Base-by-base conservation (phyloP, 1,140 invertebrate genomes). In the Listronotus bonariensis region DNA sequence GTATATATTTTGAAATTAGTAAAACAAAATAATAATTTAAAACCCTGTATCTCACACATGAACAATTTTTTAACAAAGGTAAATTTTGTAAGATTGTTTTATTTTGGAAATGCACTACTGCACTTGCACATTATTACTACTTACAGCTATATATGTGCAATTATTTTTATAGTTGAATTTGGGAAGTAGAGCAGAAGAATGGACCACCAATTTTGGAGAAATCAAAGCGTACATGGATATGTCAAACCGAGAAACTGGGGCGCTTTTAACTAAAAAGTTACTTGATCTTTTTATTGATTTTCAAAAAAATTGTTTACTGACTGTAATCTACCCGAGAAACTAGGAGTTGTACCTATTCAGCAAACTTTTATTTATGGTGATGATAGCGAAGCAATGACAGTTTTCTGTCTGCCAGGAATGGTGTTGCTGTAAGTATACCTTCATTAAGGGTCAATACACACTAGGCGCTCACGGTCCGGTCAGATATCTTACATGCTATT, bases 401-500 rank as follows among this genome's bases (percentile, higher is more conserved):
- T 85, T 14, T 94, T 89, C 76, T 89, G 93, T 84, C 87, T 88
- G 0, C 92, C 92, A 0, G 88, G 89, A n/a, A 85, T 92, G 41
- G 80, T 89, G 53, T 78, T 89, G 66, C 86, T 86, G 88, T 90
- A 79, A 86, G 82, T 79, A 18, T 26, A 26, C 20, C 20, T 5
- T 26, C n/a, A n/a, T n/a, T n/a, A n/a, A n/a, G n/a, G n/a, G n/a
- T n/a, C n/a, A n/a, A n/a, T n/a, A n/a, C n/a, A n/a, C n/a, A n/a
- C n/a, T n/a, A n/a, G n/a, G n/a, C n/a, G n/a, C n/a, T n/a, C n/a
- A n/a, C n/a, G n/a, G n/a, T n/a, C n/a, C n/a, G n/a, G n/a, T n/a
- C n/a, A n/a, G n/a, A n/a, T n/a, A n/a, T n/a, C n/a, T n/a, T n/a
- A n/a, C n/a, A n/a, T n/a, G n/a, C n/a, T n/a, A n/a, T n/a, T n/a